These are phyloP conservation scores for Ridgeia piscesae DNA, from an alignment of 1,140 invertebrate genomes.

Conservation along the genomic window DNA sequence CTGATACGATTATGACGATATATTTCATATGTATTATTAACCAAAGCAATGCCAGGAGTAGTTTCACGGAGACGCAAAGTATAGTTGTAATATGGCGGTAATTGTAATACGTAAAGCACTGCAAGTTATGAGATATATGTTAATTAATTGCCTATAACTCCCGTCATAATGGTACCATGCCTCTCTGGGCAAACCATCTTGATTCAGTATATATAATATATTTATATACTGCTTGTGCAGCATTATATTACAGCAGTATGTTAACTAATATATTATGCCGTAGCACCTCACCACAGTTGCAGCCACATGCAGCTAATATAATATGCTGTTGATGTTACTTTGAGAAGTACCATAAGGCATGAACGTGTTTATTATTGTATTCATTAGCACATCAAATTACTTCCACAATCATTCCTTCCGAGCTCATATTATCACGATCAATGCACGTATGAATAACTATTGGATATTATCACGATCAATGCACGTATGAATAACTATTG, in stretches of 20 bases:
- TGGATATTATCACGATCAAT: not conserved
- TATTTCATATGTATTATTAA: not conserved
- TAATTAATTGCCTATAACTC: not conserved
- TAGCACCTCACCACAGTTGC: not conserved
- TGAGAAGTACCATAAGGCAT: not conserved
- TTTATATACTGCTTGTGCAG: not conserved
- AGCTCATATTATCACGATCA: not conserved
- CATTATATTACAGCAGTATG: not conserved
- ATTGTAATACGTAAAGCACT: not conserved
- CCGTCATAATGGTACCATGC: not conserved
- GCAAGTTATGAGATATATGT: not conserved
- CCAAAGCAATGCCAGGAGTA: not conserved
- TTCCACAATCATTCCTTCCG: not conserved
- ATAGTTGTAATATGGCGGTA: no score
- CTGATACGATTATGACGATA: not conserved
- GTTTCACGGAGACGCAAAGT: not conserved
- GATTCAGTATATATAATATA: no score
- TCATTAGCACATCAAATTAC: not conserved
- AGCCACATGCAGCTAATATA: not conserved
- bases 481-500: not conserved
- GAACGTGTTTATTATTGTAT: not conserved
- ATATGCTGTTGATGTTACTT: not conserved
- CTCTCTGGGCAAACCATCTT: no score
- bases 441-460: not conserved
- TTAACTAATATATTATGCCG: not conserved